A percentile compares a stretch with the other conserved stretches of the same genome.
phyloP scores from a whole-genome alignment of 2,888 invertebrate genomes.

The Dolichomitus sp. region DNA sequence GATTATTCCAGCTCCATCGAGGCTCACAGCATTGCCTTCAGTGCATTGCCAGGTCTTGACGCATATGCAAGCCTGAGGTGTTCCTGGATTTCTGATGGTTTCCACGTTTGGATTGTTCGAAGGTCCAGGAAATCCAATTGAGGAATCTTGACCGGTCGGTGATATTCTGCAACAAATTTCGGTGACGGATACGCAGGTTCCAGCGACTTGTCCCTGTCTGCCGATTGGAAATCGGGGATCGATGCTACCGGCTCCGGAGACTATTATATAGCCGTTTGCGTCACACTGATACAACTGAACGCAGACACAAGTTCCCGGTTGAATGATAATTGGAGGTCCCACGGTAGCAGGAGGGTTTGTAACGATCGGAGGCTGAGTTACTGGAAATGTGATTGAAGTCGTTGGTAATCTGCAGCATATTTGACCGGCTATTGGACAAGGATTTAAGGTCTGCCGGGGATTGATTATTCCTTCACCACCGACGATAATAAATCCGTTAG shows the following conservation, averaged over 20 bases:
- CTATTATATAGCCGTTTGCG: slow-evolving; percentile 67
- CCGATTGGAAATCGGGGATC: slow-evolving; percentile 76
- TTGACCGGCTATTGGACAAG: slow-evolving; percentile 68
- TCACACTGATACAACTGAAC: slow-evolving; percentile 72
- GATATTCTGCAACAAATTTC: slow-evolving; percentile 89
- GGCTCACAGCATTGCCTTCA: slow-evolving; percentile 72
- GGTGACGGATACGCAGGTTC: slow-evolving; percentile 59
- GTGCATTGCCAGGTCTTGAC: slow-evolving; percentile 76
- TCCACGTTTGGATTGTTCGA: slow-evolving; percentile 86
- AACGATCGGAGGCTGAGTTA: slow-evolving; percentile 41
- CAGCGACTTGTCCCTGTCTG: slow-evolving; percentile 68
- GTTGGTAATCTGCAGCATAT: slow-evolving; percentile 77
- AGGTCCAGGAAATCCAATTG: slow-evolving; percentile 89
- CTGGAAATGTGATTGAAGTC: slow-evolving; percentile 46
- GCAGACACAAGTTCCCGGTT: slow-evolving; percentile 69
- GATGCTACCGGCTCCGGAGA: slow-evolving; percentile 71
- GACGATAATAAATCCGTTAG: slow-evolving; percentile 70
- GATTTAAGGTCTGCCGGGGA: slow-evolving; percentile 73
- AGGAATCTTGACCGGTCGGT: slow-evolving; percentile 88
- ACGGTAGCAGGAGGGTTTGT: slow-evolving; percentile 13
- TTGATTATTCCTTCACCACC: slow-evolving; percentile 77
- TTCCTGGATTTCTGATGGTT: slow-evolving; percentile 72
- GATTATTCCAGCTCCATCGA: slow-evolving; percentile 76
- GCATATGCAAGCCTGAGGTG: slow-evolving; percentile 80
- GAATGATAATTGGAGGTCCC: slow-evolving; percentile 45